phyloP scores from a whole-genome alignment of 1,140 invertebrate genomes.

The Drosophila lini region DNA sequence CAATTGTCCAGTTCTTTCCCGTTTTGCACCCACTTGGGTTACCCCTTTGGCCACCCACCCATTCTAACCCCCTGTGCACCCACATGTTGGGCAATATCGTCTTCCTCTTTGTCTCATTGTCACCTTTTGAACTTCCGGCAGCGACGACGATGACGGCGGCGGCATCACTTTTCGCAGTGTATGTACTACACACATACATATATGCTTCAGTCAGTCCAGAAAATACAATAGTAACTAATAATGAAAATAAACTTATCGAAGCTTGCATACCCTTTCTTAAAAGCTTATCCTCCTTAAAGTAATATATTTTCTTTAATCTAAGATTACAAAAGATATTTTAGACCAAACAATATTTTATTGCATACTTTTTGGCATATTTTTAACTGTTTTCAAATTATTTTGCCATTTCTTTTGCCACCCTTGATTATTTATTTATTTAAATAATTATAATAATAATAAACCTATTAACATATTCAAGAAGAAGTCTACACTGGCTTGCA shows the following conservation, averaged over 20 bases:
- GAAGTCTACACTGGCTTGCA: too few species aligned
- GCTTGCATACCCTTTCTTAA: background rate
- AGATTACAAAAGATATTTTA: too few species aligned
- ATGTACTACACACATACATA: background rate
- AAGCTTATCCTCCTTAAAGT: too few species aligned
- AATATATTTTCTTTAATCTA: too few species aligned
- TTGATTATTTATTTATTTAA: too few species aligned
- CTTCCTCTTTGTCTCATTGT: constrained; percentile 57
- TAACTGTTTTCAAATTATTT: too few species aligned
- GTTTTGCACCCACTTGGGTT: background rate
- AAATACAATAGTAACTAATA: background rate
- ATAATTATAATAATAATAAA: too few species aligned
- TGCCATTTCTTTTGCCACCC: too few species aligned
- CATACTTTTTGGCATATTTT: too few species aligned
- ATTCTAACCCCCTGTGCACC: background rate
- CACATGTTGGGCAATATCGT: constrained; percentile 1
- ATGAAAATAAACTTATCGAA: background rate
- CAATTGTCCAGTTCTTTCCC: constrained; percentile 49
- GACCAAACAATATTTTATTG: too few species aligned
- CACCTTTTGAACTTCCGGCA: constrained; percentile 82
- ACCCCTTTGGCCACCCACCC: background rate
- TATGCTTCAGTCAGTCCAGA: constrained; percentile 26
- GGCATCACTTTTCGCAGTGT: constrained; percentile 22
- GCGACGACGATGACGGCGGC: constrained; percentile 46
- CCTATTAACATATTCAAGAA: too few species aligned